A percentile compares a stretch with the other conserved stretches of the same genome.
These are phyloP conservation scores for Cheracebus regulus DNA, from an alignment of 2,797 vertebrate genomes.

Conservation along the genomic window DNA sequence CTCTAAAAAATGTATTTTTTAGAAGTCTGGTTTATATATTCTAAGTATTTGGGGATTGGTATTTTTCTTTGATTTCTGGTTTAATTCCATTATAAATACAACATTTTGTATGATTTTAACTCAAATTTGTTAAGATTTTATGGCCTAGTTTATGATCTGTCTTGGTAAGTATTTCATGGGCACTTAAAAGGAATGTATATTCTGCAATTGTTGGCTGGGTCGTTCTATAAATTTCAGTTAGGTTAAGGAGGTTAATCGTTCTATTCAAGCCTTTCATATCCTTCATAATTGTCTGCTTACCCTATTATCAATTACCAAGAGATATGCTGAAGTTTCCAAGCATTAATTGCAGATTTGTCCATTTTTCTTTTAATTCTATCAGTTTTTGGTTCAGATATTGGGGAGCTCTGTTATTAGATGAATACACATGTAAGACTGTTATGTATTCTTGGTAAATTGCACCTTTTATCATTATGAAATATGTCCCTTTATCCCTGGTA, in stretches of 20 bases:
- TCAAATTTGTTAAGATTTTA: background rate
- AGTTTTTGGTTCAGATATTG: background rate
- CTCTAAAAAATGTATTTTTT: background rate
- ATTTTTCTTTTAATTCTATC: background rate
- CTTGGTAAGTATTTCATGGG: background rate
- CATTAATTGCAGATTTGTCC: background rate
- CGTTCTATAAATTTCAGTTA: background rate
- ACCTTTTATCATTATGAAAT: background rate
- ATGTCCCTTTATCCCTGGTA: background rate
- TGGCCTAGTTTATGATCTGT: background rate
- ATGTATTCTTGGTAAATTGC: background rate
- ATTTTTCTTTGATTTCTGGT: background rate
- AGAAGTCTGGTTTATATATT: background rate
- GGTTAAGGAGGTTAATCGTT: background rate
- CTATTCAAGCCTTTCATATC: background rate
- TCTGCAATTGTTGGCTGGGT: background rate
- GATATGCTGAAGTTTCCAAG: background rate
- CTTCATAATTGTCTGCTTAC: background rate
- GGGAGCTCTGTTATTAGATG: background rate
- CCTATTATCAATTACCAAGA: background rate
- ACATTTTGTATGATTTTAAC: background rate
- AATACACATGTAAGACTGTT: background rate
- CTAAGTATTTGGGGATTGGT: background rate
- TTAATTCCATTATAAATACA: background rate
- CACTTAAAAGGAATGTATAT: background rate